Evolutionary conservation across 1,140 invertebrate genomes (phyloP), one percentile per base, ranked within the genome.

Genomic region (Archegozetes longisetosus): DNA sequence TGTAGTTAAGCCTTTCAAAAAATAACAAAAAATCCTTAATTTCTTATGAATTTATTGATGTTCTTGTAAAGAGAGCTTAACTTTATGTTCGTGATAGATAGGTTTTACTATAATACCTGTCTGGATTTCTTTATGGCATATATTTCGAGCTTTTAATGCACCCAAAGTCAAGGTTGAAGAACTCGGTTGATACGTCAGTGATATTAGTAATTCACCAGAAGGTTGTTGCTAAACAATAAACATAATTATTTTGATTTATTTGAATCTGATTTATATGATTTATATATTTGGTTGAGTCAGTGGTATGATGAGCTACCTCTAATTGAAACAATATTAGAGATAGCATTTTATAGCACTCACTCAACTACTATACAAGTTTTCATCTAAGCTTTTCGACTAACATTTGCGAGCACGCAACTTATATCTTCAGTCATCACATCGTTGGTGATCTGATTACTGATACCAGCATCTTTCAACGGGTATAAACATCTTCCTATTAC

Each of bases 401-500:
- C 65, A 65, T 61, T 64, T 64, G 17, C 24, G 14, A 29, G 25
- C 20, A n/a, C 48, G 25, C 63, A 51, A 58, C 62, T 61, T n/a
- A 66, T 61, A 25, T 66, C 65, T 27, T 63, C 62, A 24, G 62
- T 65, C n/a, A 24, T 48, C 2, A 63, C 46, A 24, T 62, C 62
- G 0, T 6, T 49, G 0, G n/a, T 25, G 2, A 59, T 32, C 9
- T 27, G 12, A 14, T 52, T 62, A 1, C 24, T 48, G 12, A 68
- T 60, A n/a, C 61, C 62, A 40, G 63, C 47, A 48, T 62, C 56
- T 25, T 47, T 62, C 1, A 68, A 24, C 4, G 57, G 51, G 32
- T 71, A 66, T 14, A 64, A 27, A 1, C 71, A 65, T 54, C 71
- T 66, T 4, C 71, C 71, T 25, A 73, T 64, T 1, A 68, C 46